Evolutionary conservation across 2,797 vertebrate species (phyloP), one percentile per base, ranked within the genome.

Genomic region (Micromesistius poutassou): DNA sequence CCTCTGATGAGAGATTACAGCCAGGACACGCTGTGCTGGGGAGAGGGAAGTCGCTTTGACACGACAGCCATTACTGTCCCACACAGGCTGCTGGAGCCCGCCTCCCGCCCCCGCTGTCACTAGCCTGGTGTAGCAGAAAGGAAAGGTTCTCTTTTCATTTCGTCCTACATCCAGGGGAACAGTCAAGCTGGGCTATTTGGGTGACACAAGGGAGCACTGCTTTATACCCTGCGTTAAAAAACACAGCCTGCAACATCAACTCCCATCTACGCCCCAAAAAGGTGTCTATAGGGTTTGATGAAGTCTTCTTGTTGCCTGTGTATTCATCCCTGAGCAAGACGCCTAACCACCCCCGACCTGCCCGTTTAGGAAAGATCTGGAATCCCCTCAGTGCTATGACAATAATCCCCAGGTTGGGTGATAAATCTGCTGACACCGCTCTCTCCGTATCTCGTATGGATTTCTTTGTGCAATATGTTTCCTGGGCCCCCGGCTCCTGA

Each of bases 1-100:
- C 28, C 84, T 81, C 79, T 82, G 86, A 89, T 87, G 86, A 81
- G 85, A 81, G 80, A 91, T 89, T 86, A 89, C 79, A 83, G 78
- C 10, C 1, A 50, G 19, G 71, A 35, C 80, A 25, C 3, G 79
- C 89, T 84, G 90, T 5, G 82, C 76, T 55, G 81, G 36, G 72
- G 78, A 75, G 79, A 75, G 78, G 55, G 19, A 86, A 85, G 85
- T 87, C 87, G 90, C 76, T 84, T 79, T 28, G 73, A 75, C 72
- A 76, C 22, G 22, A 25, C 55, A 82, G 82, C 50, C 14, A 38
- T 42, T 72, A 50, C 71, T 71, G 74, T 78, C 84, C 76, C 77
- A 13, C 76, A 46, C 3, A 1, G 68, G 71, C 46, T 2, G 82
- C 78, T 79, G 16, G 42, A 46, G 42, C 14, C 42, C 0, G 42